phyloP scores from a whole-genome alignment of 2,113 vertebrate genomes.

The Ursus arctos region DNA sequence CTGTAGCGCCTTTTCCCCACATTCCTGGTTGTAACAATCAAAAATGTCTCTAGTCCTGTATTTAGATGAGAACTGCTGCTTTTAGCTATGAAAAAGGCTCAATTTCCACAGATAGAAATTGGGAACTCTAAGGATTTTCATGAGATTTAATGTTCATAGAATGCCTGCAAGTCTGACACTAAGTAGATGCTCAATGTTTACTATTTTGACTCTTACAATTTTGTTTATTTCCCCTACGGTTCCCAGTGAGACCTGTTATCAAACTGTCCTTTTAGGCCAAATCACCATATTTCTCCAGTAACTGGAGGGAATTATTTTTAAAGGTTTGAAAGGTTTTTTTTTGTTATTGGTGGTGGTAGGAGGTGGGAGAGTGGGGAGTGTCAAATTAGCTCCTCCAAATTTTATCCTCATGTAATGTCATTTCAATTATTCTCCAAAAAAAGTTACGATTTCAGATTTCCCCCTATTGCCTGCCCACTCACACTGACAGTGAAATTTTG shows the following conservation, averaged over 20 bases:
- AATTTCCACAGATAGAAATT: not conserved
- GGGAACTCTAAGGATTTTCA: not conserved
- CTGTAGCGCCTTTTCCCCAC: not conserved
- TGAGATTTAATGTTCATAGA: not conserved
- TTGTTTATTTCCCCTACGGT: not conserved
- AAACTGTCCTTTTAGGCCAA: not conserved
- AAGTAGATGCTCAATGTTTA: not conserved
- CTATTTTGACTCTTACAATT: not conserved
- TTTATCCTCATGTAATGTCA: not conserved
- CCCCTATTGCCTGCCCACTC: not conserved
- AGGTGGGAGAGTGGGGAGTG: accelerated
- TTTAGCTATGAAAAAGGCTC: not conserved
- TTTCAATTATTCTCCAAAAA: not conserved
- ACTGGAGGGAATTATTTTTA: not conserved
- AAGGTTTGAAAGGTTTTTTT: not conserved
- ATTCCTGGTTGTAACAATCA: not conserved
- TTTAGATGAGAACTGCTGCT: not conserved
- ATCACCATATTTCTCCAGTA: not conserved
- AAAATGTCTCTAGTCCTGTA: not conserved
- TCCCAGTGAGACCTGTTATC: not conserved
- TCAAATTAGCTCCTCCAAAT: not conserved
- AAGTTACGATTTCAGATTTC: not conserved
- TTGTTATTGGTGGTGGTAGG: accelerated
- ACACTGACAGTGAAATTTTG: not conserved
- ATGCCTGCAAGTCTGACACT: not conserved